Evolutionary conservation across 2,797 vertebrate genomes (phyloP).

Genomic region (Manis crassicaudata): DNA sequence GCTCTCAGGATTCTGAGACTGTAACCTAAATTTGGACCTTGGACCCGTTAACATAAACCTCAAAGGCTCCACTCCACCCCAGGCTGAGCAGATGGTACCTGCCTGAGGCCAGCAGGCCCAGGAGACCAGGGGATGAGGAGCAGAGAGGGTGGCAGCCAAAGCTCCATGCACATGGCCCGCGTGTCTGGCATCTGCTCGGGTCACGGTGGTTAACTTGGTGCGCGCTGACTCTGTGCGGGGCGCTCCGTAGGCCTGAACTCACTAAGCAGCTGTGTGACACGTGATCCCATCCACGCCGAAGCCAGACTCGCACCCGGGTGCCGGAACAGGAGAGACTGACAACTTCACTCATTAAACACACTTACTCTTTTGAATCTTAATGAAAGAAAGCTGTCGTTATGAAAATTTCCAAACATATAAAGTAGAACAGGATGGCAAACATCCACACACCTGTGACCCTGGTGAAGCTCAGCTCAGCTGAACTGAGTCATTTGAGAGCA

Average conservation of each 20-base stretch:
- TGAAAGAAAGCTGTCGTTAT: not conserved
- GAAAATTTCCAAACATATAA: not conserved
- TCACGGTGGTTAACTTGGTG: accelerated
- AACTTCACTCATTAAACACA: not conserved
- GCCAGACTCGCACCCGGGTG: no score
- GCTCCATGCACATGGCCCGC: accelerated
- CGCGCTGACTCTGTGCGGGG: not conserved
- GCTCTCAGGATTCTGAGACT: not conserved
- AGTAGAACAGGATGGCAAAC: no score
- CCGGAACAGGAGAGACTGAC: not conserved
- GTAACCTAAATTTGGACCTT: not conserved
- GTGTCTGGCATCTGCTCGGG: accelerated
- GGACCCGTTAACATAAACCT: not conserved
- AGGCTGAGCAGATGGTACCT: not conserved
- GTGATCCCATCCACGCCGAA: not conserved
- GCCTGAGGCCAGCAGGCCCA: not conserved
- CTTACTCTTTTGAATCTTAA: not conserved
- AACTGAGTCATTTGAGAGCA: not conserved
- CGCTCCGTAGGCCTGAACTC: not conserved
- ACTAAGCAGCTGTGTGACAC: no score
- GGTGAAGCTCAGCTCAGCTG: not conserved
- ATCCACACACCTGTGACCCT: accelerated
- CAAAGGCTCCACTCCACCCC: accelerated
- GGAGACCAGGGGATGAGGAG: no score
- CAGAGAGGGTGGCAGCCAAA: not conserved